phyloP scores from a whole-genome alignment of 2,888 invertebrate genomes.

The Eledone cirrhosa region DNA sequence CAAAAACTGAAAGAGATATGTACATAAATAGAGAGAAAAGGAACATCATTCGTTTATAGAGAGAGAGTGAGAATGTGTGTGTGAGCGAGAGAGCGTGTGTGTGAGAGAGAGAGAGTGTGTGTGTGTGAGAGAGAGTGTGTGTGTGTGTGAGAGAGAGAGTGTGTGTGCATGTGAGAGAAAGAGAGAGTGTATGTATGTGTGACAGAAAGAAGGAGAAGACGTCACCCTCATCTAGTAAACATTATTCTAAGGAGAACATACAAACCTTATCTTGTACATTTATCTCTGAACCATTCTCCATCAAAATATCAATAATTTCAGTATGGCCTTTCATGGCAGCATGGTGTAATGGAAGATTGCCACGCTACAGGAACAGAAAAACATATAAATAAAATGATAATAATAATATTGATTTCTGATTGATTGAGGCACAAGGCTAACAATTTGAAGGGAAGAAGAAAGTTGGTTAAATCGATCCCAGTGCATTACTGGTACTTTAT shows the following conservation, averaged over 20 bases:
- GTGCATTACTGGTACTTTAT: no score
- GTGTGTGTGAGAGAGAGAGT: no score
- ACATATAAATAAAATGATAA: background rate
- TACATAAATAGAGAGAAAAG: background rate
- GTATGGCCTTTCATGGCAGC: slow-evolving; percentile 66
- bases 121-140: no score
- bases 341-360: slow-evolving; percentile 64
- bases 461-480: no score
- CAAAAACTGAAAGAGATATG: background rate
- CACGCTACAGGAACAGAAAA: slow-evolving; percentile 51
- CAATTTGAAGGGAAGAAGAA: no score
- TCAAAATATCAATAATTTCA: slow-evolving; percentile 61
- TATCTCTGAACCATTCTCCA: slow-evolving; percentile 61
- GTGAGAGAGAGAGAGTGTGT: background rate
- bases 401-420: no score
- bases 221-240: no score
- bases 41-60: background rate
- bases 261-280: slow-evolving; percentile 64
- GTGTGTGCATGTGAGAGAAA: no score
- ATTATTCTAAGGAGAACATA: slow-evolving; percentile 13
- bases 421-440: no score
- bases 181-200: background rate
- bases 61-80: background rate
- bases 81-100: background rate
- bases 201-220: background rate